A percentile compares a stretch with the other conserved stretches of the same genome.
phyloP scores from a whole-genome alignment of 2,797 vertebrate species.

The Chromis chromis region DNA sequence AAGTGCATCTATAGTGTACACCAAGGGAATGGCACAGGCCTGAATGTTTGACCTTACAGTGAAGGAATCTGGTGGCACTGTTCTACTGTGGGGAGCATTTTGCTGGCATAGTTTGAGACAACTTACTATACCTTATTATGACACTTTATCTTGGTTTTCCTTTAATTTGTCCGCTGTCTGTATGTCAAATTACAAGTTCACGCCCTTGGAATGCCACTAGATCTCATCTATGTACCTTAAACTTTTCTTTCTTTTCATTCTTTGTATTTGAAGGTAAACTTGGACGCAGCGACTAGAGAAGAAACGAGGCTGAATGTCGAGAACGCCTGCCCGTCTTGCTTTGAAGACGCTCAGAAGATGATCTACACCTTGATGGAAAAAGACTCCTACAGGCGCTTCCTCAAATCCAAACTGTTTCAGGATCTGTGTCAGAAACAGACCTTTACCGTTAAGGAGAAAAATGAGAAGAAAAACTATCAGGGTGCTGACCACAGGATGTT shows the following conservation, averaged over 20 bases:
- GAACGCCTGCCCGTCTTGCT: constrained; percentile 83
- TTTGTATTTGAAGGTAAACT: constrained; percentile 88
- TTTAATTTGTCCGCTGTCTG: no score
- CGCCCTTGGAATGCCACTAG: no score
- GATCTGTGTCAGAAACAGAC: constrained; percentile 72
- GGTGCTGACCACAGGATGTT: constrained; percentile 39
- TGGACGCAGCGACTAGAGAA: constrained; percentile 90
- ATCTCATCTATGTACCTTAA: not conserved
- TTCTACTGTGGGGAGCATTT: no score
- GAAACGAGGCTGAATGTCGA: constrained; percentile 86
- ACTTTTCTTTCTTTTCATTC: not conserved
- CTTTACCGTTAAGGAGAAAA: constrained; percentile 72
- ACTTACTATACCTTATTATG: no score
- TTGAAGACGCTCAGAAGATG: constrained; percentile 91
- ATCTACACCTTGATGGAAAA: constrained; percentile 95
- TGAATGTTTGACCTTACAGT: no score
- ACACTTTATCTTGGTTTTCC: no score
- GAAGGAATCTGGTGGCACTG: no score
- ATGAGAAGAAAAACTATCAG: constrained; percentile 62
- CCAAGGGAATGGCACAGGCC: no score
- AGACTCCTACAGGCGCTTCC: constrained; percentile 94
- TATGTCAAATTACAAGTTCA: no score
- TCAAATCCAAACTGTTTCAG: constrained; percentile 88
- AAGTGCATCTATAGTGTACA: no score
- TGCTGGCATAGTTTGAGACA: no score